A percentile compares a stretch with the other conserved stretches of the same genome.
Conservation (phyloP, 2,113 vertebrate genomes). For the Lepus americanus region DNA sequence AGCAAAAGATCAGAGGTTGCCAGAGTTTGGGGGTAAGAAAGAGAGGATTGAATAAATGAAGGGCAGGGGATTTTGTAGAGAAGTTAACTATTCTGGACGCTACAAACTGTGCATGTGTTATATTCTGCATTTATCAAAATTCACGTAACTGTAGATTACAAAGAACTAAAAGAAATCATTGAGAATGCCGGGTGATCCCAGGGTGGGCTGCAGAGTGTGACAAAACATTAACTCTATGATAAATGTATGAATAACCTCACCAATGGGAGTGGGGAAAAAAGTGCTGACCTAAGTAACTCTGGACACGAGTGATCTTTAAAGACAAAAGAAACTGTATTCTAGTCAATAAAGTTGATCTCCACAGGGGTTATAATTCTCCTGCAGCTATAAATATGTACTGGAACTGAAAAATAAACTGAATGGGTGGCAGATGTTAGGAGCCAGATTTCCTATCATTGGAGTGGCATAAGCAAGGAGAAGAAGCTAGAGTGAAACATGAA, state of each 20-base stretch:
- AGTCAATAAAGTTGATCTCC: not conserved
- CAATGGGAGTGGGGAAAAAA: not conserved
- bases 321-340: not conserved
- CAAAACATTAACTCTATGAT: not conserved
- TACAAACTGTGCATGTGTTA: not conserved
- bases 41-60: not conserved
- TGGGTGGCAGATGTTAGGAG: not conserved
- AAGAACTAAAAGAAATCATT: not conserved
- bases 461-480: not conserved
- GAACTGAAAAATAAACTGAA: not conserved
- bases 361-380: not conserved
- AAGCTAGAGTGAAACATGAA: not conserved
- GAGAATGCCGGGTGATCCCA: not conserved
- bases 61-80: not conserved
- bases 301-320: not conserved
- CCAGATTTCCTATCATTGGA: slow-evolving; percentile 1
- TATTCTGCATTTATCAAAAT: not conserved
- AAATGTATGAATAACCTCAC: not conserved
- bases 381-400: not conserved
- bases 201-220: not conserved
- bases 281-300: not conserved
- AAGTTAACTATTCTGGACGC: not conserved
- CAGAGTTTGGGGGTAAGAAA: not conserved
- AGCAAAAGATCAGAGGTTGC: not conserved
- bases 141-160: not conserved